Conservation (phyloP, 1,140 invertebrate species). For the Bombus sylvicola region DNA sequence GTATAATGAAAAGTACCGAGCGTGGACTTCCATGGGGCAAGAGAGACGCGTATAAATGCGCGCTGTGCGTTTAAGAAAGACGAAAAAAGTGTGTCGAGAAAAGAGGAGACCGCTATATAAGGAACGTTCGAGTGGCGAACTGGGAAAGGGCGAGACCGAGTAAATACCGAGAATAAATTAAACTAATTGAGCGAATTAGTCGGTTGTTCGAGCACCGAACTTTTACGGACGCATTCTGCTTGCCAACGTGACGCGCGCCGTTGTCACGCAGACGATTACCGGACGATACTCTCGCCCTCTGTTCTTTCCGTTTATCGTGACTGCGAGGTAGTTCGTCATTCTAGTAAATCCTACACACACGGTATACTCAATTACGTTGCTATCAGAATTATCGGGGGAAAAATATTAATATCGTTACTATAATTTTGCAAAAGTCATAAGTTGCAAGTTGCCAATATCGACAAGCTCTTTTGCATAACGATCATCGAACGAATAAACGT, state of each 20-base stretch:
- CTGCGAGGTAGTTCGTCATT: not conserved
- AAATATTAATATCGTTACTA: too few relatives aligned
- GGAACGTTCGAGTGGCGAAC: slow-evolving; percentile 25
- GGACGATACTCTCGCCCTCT: not conserved
- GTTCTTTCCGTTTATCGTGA: not conserved
- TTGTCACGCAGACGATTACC: not conserved
- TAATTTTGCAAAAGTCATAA: not conserved
- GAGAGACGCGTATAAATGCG: slow-evolving; percentile 32
- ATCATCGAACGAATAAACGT: not conserved
- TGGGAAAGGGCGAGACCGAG: slow-evolving; percentile 49
- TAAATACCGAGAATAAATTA: slow-evolving; percentile 80
- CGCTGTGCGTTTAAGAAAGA: not conserved
- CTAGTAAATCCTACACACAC: not conserved
- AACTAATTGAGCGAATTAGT: slow-evolving; percentile 81
- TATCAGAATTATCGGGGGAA: not conserved
- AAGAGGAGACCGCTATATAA: slow-evolving; percentile 35
- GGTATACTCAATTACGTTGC: too few relatives aligned
- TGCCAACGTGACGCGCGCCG: not conserved
- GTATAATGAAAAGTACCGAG: slow-evolving; percentile 64
- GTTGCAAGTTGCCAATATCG: not conserved
- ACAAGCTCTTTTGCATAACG: not conserved
- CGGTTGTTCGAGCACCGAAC: slow-evolving; percentile 70
- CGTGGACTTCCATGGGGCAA: slow-evolving; percentile 6
- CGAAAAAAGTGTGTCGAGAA: not conserved
- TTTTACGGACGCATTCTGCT: not conserved